Conservation (phyloP, 2,797 vertebrate genomes). For the Urophycis tenuis region DNA sequence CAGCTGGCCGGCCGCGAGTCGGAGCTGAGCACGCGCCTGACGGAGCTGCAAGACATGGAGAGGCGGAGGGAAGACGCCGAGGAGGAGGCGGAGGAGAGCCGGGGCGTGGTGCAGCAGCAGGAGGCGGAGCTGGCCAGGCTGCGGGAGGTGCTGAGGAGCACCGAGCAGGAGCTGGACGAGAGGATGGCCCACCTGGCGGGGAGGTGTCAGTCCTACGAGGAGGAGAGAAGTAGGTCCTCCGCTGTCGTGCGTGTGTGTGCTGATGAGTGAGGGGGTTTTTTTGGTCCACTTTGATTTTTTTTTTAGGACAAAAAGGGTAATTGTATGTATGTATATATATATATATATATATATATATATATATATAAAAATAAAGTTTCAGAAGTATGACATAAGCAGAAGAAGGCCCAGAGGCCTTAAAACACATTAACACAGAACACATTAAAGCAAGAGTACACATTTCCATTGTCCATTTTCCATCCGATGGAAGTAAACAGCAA, state of each 20-base stretch:
- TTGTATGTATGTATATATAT: too few relatives aligned
- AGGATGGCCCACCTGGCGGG: slow-evolving; percentile 73
- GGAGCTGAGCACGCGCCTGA: slow-evolving; percentile 61
- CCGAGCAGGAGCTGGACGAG: slow-evolving; percentile 70
- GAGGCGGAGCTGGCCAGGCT: slow-evolving; percentile 72
- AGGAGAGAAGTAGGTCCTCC: slow-evolving; percentile 77
- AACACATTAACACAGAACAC: too few relatives aligned
- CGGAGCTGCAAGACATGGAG: slow-evolving; percentile 58
- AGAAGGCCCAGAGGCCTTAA: not conserved
- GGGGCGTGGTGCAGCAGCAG: slow-evolving; percentile 70
- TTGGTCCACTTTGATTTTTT: not conserved
- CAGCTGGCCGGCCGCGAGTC: slow-evolving; percentile 67
- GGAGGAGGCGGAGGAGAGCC: slow-evolving; percentile 63
- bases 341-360: too few relatives aligned
- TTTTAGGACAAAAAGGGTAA: not conserved
- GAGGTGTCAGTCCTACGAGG: slow-evolving; percentile 72
- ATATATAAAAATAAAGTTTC: too few relatives aligned
- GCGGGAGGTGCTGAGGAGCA: slow-evolving; percentile 71
- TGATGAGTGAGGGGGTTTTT: not conserved
- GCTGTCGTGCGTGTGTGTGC: not conserved
- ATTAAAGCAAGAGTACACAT: not conserved
- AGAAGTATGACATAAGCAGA: too few relatives aligned
- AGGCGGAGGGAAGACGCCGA: slow-evolving; percentile 66
- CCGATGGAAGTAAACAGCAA: not conserved
- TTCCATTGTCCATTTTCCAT: too few relatives aligned